These are phyloP conservation scores for Drosophila kepulauana DNA, from an alignment of 1,140 invertebrate species.

Conservation along the genomic window DNA sequence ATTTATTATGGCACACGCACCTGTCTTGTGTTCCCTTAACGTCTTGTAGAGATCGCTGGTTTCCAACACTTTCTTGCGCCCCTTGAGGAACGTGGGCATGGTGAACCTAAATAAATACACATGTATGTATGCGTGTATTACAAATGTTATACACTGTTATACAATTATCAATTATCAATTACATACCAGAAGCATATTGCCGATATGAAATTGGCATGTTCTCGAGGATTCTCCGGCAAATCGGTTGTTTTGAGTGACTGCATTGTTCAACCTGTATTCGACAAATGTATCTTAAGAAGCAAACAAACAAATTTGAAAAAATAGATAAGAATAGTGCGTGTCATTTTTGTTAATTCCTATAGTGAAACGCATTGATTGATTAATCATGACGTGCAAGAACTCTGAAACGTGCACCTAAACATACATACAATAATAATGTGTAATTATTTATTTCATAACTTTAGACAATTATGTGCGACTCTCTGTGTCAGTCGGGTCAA, in stretches of 20 bases:
- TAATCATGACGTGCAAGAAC: conserved; percentile 4
- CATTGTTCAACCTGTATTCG: conserved; percentile 47
- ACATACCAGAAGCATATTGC: conserved; percentile 79
- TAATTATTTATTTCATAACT: conserved; percentile 10
- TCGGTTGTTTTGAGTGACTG: conserved; percentile 82
- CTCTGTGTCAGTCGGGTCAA: not conserved
- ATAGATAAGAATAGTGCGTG: conserved; percentile 24
- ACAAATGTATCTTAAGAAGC: not conserved
- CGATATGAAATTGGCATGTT: conserved; percentile 73
- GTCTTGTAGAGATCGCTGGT: conserved; percentile 87
- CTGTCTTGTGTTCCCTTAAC: conserved; percentile 87
- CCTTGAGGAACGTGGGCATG: conserved; percentile 86
- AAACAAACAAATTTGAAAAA: conserved; percentile 7
- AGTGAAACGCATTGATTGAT: conserved; percentile 31
- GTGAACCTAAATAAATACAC: conserved; percentile 80
- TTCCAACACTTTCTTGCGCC: conserved; percentile 86
- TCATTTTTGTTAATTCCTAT: conserved; percentile 29
- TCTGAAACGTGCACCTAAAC: not conserved
- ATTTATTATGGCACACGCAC: conserved; percentile 40
- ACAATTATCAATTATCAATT: not conserved
- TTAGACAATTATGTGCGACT: conserved; percentile 9
- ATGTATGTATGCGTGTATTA: conserved; percentile 8
- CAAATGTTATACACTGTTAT: conserved; percentile 7
- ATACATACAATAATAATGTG: conserved; percentile 1
- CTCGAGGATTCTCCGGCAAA: conserved; percentile 82